Percentiles rank a stretch among this genome's conserved stretches.
Conservation (phyloP, 2,888 invertebrate species). For the Onthophagus sagittarius region DNA sequence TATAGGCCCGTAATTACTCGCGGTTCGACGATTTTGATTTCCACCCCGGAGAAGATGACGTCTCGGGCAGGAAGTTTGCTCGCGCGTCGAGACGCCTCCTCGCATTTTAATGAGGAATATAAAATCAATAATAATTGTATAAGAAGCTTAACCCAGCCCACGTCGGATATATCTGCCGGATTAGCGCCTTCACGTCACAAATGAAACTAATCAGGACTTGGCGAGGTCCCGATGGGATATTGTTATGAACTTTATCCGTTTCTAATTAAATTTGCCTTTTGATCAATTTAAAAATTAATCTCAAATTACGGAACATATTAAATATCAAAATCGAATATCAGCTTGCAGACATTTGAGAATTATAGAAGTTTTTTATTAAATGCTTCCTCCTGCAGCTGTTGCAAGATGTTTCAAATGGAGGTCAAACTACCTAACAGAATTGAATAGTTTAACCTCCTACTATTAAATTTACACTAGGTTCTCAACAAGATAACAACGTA, state of each 20-base stretch:
- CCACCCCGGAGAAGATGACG: background rate
- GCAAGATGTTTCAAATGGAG: background rate
- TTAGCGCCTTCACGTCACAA: background rate
- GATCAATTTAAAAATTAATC: background rate
- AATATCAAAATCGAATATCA: background rate
- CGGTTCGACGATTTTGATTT: background rate
- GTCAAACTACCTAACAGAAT: background rate
- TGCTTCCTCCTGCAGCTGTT: background rate
- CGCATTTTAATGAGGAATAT: background rate
- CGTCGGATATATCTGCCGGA: background rate
- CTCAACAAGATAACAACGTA: background rate
- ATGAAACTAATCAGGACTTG: background rate
- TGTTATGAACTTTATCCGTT: background rate
- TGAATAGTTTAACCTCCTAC: background rate
- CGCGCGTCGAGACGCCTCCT: background rate
- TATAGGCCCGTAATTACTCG: background rate
- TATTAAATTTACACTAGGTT: background rate
- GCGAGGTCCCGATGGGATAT: background rate
- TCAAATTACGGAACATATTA: too few relatives aligned
- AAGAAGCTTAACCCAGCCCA: background rate
- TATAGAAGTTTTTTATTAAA: background rate
- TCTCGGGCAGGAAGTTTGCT: background rate
- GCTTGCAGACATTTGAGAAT: background rate
- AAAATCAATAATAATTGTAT: background rate
- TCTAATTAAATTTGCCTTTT: background rate